These are phyloP conservation scores for Heteromurus nitidus DNA, from an alignment of 2,888 invertebrate genomes.

Conservation along the genomic window DNA sequence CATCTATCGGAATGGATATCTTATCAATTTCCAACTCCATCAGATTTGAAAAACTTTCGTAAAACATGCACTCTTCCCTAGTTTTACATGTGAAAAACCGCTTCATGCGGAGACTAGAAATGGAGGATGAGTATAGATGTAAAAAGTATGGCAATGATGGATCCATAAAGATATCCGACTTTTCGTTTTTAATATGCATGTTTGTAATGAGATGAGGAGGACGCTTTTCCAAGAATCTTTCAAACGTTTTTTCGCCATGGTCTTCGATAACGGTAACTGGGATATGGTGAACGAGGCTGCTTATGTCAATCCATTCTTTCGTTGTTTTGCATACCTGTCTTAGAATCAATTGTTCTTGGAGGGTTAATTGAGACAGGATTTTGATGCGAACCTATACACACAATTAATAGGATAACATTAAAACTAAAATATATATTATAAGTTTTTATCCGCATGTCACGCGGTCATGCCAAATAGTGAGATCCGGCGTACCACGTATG, in stretches of 20 bases:
- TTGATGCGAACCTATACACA: conserved; percentile 31
- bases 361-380: conserved; percentile 27
- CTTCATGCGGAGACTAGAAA: conserved; percentile 8
- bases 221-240: conserved; percentile 35
- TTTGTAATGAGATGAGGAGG: conserved; percentile 27
- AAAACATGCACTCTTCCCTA: conserved; percentile 4
- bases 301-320: conserved; percentile 40
- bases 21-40: conserved; percentile 18
- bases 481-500: no score
- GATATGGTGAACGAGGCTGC: conserved; percentile 24
- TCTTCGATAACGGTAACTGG: conserved; percentile 13
- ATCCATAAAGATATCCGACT: conserved; percentile 12
- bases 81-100: conserved; percentile 33
- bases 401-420: no score
- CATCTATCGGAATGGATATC: conserved; percentile 36
- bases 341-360: conserved; percentile 17
- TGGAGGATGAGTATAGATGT: neutral
- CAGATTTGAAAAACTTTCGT: conserved; percentile 35
- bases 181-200: conserved; percentile 16
- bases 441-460: no score
- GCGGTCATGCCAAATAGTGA: no score
- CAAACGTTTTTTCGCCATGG: conserved; percentile 13
- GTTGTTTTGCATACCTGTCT: conserved; percentile 26
- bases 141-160: conserved; percentile 20
- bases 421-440: no score